These are phyloP conservation scores for Ectobius pallidus DNA, from an alignment of 2,888 invertebrate genomes.

Conservation along the genomic window DNA sequence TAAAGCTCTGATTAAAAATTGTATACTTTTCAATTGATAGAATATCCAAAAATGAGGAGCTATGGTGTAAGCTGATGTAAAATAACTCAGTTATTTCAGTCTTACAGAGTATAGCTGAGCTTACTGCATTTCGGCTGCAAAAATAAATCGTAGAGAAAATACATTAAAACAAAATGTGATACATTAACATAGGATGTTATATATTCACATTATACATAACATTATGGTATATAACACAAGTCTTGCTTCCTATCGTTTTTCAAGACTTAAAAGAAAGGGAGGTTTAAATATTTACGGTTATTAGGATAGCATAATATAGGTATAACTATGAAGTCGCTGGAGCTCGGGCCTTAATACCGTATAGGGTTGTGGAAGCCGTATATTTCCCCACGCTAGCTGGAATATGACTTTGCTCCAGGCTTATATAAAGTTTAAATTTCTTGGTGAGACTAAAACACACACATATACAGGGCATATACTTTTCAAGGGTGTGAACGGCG, in stretches of 20 bases:
- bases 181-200: too few species aligned
- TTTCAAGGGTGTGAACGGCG: conserved; percentile 25
- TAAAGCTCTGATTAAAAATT: too few species aligned
- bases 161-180: too few species aligned
- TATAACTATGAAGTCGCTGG: background rate
- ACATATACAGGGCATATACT: background rate
- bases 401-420: background rate
- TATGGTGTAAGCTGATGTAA: too few species aligned
- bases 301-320: background rate
- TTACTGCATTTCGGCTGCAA: too few species aligned
- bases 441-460: background rate
- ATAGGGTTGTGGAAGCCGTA: background rate
- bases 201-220: too few species aligned
- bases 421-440: conserved; percentile 19
- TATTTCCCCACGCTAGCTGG: background rate
- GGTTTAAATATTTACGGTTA: conserved; percentile 2
- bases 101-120: too few species aligned
- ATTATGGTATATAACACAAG: background rate
- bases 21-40: too few species aligned
- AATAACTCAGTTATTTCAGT: too few species aligned
- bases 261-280: background rate
- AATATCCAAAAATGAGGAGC: too few species aligned
- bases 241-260: background rate
- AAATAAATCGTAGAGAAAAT: too few species aligned
- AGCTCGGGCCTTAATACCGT: background rate